Percentiles rank a stretch among this genome's conserved stretches.
These are phyloP conservation scores for Platycercus adscitus DNA, from an alignment of 2,113 vertebrate genomes.

Conservation along the genomic window DNA sequence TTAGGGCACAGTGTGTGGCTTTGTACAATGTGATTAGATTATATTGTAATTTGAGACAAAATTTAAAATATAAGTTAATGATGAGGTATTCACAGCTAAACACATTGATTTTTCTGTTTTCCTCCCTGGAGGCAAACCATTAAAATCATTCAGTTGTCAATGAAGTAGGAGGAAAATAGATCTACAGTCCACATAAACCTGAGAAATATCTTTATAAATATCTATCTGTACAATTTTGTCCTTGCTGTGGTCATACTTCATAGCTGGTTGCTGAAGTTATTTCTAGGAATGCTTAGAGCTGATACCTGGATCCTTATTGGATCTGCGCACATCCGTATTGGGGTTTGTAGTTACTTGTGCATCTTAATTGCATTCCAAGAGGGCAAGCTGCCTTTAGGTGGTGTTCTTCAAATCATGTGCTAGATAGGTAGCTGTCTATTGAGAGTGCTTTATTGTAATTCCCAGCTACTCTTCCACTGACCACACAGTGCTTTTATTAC, in stretches of 20 bases:
- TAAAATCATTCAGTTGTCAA: neutral
- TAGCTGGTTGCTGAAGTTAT: neutral
- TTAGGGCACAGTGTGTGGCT: neutral
- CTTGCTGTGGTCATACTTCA: neutral
- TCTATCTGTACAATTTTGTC: neutral
- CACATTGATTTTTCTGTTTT: neutral
- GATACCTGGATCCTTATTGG: neutral
- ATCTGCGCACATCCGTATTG: neutral
- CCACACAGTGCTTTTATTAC: neutral
- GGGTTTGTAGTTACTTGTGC: neutral
- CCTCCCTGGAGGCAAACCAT: neutral
- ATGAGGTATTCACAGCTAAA: neutral
- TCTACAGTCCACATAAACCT: neutral
- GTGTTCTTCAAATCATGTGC: neutral
- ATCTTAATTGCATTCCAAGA: neutral
- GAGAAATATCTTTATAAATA: neutral
- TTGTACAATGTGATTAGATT: neutral
- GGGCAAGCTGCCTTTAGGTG: neutral
- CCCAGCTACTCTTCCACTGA: neutral
- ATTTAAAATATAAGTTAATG: neutral
- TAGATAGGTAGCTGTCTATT: neutral
- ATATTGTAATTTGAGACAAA: neutral
- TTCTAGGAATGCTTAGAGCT: neutral
- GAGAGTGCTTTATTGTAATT: neutral
- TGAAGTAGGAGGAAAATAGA: neutral